Evolutionary conservation across 1,140 invertebrate species (phyloP).

Genomic region (Anastatus disparis): DNA sequence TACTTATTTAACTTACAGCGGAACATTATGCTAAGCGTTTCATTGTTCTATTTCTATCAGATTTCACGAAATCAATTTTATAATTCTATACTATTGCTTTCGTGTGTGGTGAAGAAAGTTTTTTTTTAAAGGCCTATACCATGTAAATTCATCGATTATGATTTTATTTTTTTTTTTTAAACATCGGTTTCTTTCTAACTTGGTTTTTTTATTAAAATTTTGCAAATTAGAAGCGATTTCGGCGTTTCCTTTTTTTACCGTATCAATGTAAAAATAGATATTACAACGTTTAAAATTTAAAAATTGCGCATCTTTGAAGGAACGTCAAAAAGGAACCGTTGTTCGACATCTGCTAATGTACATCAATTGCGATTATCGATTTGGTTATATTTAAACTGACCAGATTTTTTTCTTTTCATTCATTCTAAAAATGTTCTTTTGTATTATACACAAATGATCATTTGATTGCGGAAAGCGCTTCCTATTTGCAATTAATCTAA

Average conservation of each 20-base stretch:
- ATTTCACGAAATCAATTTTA: no score
- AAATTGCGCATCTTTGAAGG: constrained; percentile 29
- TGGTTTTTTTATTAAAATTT: not conserved
- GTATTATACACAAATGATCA: no score
- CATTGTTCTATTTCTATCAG: no score
- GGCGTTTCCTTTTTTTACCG: constrained; percentile 29
- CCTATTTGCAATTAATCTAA: not conserved
- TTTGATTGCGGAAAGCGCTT: not conserved
- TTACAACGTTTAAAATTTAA: constrained; percentile 28
- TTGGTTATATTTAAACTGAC: not conserved
- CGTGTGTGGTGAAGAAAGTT: no score
- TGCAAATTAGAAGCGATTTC: constrained; percentile 44
- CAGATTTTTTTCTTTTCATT: not conserved
- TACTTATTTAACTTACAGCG: no score
- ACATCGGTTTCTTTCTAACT: no score
- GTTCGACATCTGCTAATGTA: not conserved
- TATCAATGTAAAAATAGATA: constrained; percentile 48
- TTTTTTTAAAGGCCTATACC: no score
- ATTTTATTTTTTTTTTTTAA: no score
- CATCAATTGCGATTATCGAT: not conserved
- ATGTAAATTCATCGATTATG: no score
- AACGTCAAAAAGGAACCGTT: constrained; percentile 48
- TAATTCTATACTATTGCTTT: no score
- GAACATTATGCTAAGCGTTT: no score
- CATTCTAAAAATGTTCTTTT: constrained; percentile 1